Evolutionary conservation across 2,113 vertebrate species (phyloP), one percentile per base, ranked within the genome.

Genomic region (Conger conger): DNA sequence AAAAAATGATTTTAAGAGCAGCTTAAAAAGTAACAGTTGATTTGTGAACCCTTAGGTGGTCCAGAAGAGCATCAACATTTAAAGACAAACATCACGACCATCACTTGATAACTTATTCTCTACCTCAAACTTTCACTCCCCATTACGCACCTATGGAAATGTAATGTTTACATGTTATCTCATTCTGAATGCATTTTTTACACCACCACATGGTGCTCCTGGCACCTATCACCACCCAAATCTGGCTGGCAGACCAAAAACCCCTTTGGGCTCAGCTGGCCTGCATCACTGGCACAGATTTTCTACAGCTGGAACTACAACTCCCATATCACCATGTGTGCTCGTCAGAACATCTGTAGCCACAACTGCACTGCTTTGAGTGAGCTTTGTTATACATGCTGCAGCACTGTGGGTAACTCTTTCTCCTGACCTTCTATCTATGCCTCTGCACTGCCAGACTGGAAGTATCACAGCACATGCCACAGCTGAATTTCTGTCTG

Each of bases 321-420:
- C 78, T 83, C 83, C 87, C 87, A 88, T 90, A 87, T 87, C 33
- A 18, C 60, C 83, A 84, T 86, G 80, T 81, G 83, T 84, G 80
- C 73, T 73, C 35, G 45, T 85, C 86, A 82, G 73, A 79, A 45
- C n/a, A 82, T 73, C 82, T 87, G 82, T 63, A 42, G 63, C 57
- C 68, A 50, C 33, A 54, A 27, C 18, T 53, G 33, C 50, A 18
- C 35, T 42, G 60, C 4, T 82, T 84, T 76, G 79, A 82, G 77
- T 42, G 4, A 73, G 57, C 77, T 83, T 87, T 85, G 53, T 82
- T 86, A 60, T 68, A 88, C 84, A 80, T 84, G 87, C 87, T 85
- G 60, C 57, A 82, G 80, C 18, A 42, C 78, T 42, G 35, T 42
- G 17, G 37, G 45, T 23, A 63, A 63, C 57, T 63, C 23, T 63